Base-by-base conservation (phyloP, 2,888 invertebrate species). In the Papilio gigon region DNA sequence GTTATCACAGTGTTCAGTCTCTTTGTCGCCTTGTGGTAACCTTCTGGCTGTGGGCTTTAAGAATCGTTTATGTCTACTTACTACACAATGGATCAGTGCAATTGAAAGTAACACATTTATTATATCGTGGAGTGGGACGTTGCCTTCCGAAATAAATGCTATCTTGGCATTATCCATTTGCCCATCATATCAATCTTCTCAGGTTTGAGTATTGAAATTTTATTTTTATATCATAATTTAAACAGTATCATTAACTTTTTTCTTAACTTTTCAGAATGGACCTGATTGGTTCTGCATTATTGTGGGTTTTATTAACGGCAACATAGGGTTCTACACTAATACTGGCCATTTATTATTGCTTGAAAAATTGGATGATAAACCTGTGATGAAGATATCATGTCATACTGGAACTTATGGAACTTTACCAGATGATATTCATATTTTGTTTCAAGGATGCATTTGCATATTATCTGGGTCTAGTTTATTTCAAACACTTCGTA, bases 241-340 rank as follows among this genome's bases (percentile, higher is more conserved):
- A 62, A 30, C 27, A 56, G 42, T 56, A 65, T 63, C 65, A 61
- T 62, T 64, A 59, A 56, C 3, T 56, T 56, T 30, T 9, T 56
- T 17, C 30, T 12, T 53, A 6, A 27, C 35, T 68, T 25, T 84
- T 84, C 83, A 94, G 93, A 93, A 95, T 80, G 95, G 94, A 6
- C 95, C 97, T 30, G 98, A 99, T 84, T 99, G 98, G 98, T 98
- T 97, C 14, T 98, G 98, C 82, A 93, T 98, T 71, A 94, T 96
- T 71, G 93, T 98, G 68, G 99, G 98, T 14, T 96, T 97, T 78
- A 95, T 94, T 76, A 95, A 96, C 74, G 99, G 99, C 20, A 94
- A 93, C 88, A 93, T 98, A 12, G 93, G 96, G 72, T 97, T 98
- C 88, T 98, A 97, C 82, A 97, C 97, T 1, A 98, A 98, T 84